Conservation (phyloP, 2,888 invertebrate species). For the Eilema sororculum region DNA sequence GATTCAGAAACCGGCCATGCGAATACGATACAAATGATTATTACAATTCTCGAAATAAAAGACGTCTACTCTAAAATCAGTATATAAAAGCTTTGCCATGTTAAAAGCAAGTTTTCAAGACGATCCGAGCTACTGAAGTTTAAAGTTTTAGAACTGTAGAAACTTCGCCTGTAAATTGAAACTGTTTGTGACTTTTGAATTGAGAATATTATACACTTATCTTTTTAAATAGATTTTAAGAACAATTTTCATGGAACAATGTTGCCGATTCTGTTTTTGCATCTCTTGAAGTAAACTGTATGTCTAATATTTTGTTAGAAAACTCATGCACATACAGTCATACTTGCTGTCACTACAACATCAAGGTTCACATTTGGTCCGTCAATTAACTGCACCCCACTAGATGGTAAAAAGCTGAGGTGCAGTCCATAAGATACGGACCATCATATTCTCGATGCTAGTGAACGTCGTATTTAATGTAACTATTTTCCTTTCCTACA, state of each 20-base stretch:
- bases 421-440: too few relatives aligned
- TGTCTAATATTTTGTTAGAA: not conserved
- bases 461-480: too few relatives aligned
- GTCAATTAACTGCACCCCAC: too few relatives aligned
- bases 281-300: not conserved
- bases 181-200: constrained; percentile 24
- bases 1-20: too few relatives aligned
- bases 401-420: too few relatives aligned
- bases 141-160: constrained; percentile 47
- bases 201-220: not conserved
- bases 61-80: constrained; percentile 8
- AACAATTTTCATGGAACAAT: not conserved
- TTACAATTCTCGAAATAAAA: not conserved
- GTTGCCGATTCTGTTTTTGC: not conserved
- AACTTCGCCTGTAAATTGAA: constrained; percentile 39
- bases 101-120: constrained; percentile 32
- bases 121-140: constrained; percentile 33
- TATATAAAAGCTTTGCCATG: constrained; percentile 52
- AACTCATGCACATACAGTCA: not conserved
- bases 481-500: too few relatives aligned
- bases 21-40: not conserved
- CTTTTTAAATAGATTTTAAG: not conserved
- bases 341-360: not conserved
- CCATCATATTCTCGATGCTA: too few relatives aligned
- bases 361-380: too few relatives aligned